These are phyloP conservation scores for Galeopterus variegatus DNA, from an alignment of 2,113 vertebrate genomes.

Conservation along the genomic window DNA sequence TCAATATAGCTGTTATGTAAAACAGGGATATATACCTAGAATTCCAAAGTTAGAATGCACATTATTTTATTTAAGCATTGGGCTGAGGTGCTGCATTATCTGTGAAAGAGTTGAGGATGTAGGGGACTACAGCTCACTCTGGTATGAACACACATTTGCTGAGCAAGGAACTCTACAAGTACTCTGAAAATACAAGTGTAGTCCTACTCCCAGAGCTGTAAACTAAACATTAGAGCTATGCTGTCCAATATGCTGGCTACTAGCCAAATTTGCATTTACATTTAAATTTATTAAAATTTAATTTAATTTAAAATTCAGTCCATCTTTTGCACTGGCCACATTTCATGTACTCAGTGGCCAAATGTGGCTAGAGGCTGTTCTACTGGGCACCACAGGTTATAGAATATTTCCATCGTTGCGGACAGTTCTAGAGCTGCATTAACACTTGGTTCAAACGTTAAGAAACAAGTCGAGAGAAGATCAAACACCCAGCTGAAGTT, in stretches of 20 bases:
- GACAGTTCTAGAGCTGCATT: neutral
- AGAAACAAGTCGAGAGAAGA: neutral
- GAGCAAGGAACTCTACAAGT: neutral
- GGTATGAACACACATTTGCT: neutral
- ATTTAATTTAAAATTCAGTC: neutral
- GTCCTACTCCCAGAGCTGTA: neutral
- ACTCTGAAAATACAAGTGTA: neutral
- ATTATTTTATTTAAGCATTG: neutral
- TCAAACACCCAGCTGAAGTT: neutral
- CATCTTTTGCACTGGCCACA: neutral
- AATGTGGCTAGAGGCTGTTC: neutral
- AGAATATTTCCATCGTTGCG: neutral
- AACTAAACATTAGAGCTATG: neutral
- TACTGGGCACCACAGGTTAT: fast-evolving
- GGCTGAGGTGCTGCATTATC: neutral
- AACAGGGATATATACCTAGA: neutral
- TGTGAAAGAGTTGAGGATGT: neutral
- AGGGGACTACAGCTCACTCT: neutral
- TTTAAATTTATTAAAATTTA: neutral
- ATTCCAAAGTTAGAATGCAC: neutral
- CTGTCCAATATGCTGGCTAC: too few species aligned
- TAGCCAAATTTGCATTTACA: neutral
- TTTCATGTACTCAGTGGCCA: neutral
- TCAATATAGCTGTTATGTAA: neutral
- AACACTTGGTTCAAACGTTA: neutral